A percentile compares a stretch with the other conserved stretches of the same genome.
These are phyloP conservation scores for Panulirus ornatus DNA, from an alignment of 1,140 invertebrate genomes.

Conservation along the genomic window DNA sequence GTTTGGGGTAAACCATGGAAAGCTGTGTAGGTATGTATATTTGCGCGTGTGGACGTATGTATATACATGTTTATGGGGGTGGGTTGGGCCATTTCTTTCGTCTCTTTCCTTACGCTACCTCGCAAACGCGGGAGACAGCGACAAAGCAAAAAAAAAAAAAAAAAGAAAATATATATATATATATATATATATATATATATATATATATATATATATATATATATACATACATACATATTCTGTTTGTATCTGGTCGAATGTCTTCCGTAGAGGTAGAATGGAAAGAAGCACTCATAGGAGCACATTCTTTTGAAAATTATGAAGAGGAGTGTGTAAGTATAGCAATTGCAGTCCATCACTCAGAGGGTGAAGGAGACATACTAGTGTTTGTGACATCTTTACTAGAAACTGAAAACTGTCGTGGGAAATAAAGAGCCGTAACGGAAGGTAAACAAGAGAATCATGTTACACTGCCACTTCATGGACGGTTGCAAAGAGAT, in stretches of 20 bases:
- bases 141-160: too few species aligned
- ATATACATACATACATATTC: too few species aligned
- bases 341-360: conserved; percentile 16
- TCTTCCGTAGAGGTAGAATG: conserved; percentile 47
- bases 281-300: conserved; percentile 1
- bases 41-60: too few species aligned
- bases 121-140: too few species aligned
- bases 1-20: too few species aligned
- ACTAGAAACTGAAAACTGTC: conserved; percentile 29
- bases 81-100: too few species aligned
- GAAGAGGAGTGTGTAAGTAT: conserved; percentile 15
- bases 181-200: too few species aligned
- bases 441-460: background rate
- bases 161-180: too few species aligned
- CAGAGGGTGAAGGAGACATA: conserved; percentile 37
- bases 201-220: too few species aligned
- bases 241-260: conserved; percentile 36
- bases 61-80: too few species aligned
- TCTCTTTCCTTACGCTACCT: too few species aligned
- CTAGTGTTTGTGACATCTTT: conserved; percentile 40
- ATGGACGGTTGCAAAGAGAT: conserved; percentile 38
- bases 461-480: conserved; percentile 20
- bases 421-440: background rate
- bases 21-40: too few species aligned
- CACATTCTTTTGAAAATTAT: conserved; percentile 31